phyloP scores from a whole-genome alignment of 2,113 vertebrate genomes.

The Sigmodon hispidus region DNA sequence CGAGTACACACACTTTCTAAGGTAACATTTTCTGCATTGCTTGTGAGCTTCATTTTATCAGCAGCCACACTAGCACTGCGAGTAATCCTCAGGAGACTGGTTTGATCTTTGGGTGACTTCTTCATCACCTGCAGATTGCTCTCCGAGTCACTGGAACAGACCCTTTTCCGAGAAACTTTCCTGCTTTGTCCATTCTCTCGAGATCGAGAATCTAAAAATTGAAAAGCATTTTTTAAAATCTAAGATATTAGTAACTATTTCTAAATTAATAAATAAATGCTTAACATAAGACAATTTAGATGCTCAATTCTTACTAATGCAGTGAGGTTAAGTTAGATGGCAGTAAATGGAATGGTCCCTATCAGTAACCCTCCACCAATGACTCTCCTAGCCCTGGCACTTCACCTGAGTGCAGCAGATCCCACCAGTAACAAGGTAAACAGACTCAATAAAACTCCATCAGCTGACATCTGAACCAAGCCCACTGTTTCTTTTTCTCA shows the following conservation, averaged over 20 bases:
- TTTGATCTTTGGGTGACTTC: conserved; percentile 48
- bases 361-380: neutral
- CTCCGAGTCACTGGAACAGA: conserved; percentile 81
- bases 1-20: conserved; percentile 72
- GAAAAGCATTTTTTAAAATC: conserved; percentile 47
- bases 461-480: neutral
- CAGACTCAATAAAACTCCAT: neutral
- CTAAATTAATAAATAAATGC: neutral
- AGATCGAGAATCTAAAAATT: conserved; percentile 72
- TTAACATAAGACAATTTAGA: neutral
- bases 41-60: conserved; percentile 88
- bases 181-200: conserved; percentile 81
- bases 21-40: conserved; percentile 81
- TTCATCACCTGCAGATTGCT: conserved; percentile 27
- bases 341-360: neutral
- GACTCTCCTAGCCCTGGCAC: neutral
- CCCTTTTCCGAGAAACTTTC: conserved; percentile 78
- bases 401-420: neutral
- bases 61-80: conserved; percentile 90
- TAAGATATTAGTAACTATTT: conserved; percentile 26
- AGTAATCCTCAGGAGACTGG: conserved; percentile 76
- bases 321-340: neutral
- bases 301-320: neutral
- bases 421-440: neutral
- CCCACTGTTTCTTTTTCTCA: neutral